phyloP scores from a whole-genome alignment of 2,888 invertebrate genomes.

The Theodoxus fluviatilis region DNA sequence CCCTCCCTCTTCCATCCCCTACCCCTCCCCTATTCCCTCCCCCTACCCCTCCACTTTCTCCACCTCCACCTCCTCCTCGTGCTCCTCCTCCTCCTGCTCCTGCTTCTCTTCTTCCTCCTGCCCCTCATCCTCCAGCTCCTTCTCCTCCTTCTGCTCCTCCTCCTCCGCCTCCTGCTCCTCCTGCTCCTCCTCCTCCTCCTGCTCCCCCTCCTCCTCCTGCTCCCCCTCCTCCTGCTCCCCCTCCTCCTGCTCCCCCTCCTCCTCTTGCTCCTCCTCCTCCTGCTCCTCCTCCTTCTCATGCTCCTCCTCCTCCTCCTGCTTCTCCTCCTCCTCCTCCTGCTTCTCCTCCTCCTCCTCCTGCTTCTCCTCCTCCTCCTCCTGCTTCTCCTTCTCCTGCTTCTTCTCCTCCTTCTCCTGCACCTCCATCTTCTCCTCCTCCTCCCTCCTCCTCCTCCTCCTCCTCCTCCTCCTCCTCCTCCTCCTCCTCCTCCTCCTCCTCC shows the following conservation, averaged over 20 bases:
- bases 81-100: not conserved
- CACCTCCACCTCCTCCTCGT: not conserved
- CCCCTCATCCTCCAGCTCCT: constrained; percentile 17
- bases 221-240: too few species aligned
- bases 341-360: not conserved
- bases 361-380: not conserved
- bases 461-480: not conserved
- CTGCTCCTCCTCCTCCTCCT: too few species aligned
- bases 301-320: not conserved
- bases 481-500: constrained; percentile 15
- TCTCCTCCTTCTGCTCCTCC: constrained; percentile 15
- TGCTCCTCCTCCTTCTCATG: not conserved
- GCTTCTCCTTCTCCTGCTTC: too few species aligned
- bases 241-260: not conserved
- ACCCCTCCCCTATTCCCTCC: not conserved
- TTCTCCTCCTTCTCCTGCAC: too few species aligned
- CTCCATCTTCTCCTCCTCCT: not conserved
- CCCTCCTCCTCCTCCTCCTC: not conserved
- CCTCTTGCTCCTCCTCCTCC: not conserved
- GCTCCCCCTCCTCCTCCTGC: not conserved
- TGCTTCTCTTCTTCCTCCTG: constrained; percentile 1
- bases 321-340: too few species aligned
- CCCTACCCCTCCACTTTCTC: not conserved
- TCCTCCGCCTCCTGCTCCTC: not conserved
- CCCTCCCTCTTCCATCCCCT: too few species aligned